A percentile compares a stretch with the other conserved stretches of the same genome.
These are phyloP conservation scores for Caenorhabditis sp. DNA, from an alignment of 2,888 invertebrate species.

Conservation along the genomic window DNA sequence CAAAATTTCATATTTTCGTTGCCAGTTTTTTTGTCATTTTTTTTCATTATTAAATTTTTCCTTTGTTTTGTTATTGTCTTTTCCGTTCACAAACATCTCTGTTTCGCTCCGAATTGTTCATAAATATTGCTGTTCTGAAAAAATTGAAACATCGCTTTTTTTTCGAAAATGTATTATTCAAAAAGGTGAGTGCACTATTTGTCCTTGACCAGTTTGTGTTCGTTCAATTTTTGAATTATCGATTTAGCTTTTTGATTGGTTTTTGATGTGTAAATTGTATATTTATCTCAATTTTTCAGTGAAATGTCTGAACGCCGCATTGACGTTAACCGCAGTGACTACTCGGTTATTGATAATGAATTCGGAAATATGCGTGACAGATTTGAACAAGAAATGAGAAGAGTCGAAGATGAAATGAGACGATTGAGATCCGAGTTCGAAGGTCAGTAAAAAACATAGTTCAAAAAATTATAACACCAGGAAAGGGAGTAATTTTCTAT, in stretches of 20 bases:
- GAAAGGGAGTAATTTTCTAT: no score
- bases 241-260: not conserved
- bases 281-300: conserved; percentile 29
- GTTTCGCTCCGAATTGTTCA: no score
- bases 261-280: not conserved
- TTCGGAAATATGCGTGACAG: conserved; percentile 93
- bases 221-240: not conserved
- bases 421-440: conserved; percentile 70
- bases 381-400: conserved; percentile 83
- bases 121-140: no score
- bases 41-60: not conserved
- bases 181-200: conserved; percentile 1
- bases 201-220: conserved; percentile 1
- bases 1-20: no score
- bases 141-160: not conserved
- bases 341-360: conserved; percentile 80
- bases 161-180: not conserved
- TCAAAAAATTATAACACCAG: no score
- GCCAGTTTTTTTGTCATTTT: no score
- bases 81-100: not conserved
- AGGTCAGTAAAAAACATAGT: conserved; percentile 40
- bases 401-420: conserved; percentile 96
- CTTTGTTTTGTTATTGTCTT: not conserved
- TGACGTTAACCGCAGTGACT: conserved; percentile 65
- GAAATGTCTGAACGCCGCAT: conserved; percentile 65